Evolutionary conservation across 1,140 invertebrate genomes (phyloP), one percentile per base, ranked within the genome.

Genomic region (Drosophila nebulosa): DNA sequence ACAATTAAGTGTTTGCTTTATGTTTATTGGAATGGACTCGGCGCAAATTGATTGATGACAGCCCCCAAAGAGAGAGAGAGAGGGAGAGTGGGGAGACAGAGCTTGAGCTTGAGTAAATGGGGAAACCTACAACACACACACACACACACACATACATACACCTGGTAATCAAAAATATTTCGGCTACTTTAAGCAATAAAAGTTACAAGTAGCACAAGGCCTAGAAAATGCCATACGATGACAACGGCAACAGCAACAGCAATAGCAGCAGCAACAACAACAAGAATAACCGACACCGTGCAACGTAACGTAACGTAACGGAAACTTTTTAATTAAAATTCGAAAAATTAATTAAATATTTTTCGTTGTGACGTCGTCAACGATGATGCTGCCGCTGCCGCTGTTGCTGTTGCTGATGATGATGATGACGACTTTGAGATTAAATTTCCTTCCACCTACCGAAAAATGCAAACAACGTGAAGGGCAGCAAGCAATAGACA

Each of bases 261-360:
- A 74, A 60, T 58, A 74, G 62, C 60, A 71, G 78, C 14, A 0
- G 18, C 14, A 7, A 18, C 14, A 42, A 42, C 16, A 18, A 16
- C 14, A 16, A 10, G 3, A 46, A 7, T 12, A 36, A 36, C 35
- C 39, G 39, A 21, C 39, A 46, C 16, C 39, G 39, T 46, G 16
- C 68, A 83, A 78, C 79, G 78, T 68, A 85, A 86, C 78, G 80
- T 59, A 78, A 79, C 78, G 80, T 59, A 78, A 79, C 73, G 81
- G 74, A 86, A 86, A 86, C 83, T 86, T 85, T 86, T 86, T 86
- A 86, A 86, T 86, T 86, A 86, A 86, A 86, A 86, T 86, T 86
- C 83, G 83, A 88, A 88, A 86, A 86, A 86, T 86, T 86, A 86
- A 86, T 86, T 86, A 86, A 86, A 86, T 86, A 86, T 88, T 86